phyloP scores from a whole-genome alignment of 2,797 vertebrate species.

The Hoplostethus atlanticus region DNA sequence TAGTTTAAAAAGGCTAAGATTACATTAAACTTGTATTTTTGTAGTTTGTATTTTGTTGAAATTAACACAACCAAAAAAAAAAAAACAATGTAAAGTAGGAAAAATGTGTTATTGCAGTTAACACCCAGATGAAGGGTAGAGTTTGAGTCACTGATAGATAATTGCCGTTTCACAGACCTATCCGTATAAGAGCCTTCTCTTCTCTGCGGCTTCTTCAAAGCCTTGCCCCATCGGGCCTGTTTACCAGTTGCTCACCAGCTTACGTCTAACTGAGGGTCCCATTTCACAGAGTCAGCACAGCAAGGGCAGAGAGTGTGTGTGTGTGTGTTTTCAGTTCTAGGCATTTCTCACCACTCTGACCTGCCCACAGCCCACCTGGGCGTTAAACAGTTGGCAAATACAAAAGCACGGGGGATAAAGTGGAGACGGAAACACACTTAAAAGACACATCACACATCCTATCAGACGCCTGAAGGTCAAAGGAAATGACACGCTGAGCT shows the following conservation, averaged over 20 bases:
- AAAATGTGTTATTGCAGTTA: neutral
- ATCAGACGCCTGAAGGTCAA: conserved; percentile 79
- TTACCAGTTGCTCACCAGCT: conserved; percentile 48
- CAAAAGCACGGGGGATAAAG: conserved; percentile 55
- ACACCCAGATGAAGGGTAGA: neutral
- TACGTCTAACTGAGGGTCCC: conserved; percentile 38
- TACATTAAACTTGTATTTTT: neutral
- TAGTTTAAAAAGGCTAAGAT: neutral
- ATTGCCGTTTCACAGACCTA: neutral
- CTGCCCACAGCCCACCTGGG: conserved; percentile 31
- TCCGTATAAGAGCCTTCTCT: neutral
- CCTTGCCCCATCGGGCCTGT: conserved; percentile 30
- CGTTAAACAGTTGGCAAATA: conserved; percentile 54
- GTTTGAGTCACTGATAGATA: neutral
- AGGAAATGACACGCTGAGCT: conserved; percentile 74
- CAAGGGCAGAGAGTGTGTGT: neutral
- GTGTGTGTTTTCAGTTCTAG: conserved; percentile 22
- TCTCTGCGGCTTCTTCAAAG: neutral
- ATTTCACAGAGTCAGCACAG: conserved; percentile 68
- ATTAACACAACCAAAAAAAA: neutral
- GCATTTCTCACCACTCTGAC: conserved; percentile 18
- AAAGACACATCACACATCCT: conserved; percentile 72
- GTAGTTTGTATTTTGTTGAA: neutral
- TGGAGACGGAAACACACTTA: conserved; percentile 52
- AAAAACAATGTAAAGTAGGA: neutral